Base-by-base conservation (phyloP, 53 echinoderm and acorn worm genomes). In the Pentamera pediparva region DNA sequence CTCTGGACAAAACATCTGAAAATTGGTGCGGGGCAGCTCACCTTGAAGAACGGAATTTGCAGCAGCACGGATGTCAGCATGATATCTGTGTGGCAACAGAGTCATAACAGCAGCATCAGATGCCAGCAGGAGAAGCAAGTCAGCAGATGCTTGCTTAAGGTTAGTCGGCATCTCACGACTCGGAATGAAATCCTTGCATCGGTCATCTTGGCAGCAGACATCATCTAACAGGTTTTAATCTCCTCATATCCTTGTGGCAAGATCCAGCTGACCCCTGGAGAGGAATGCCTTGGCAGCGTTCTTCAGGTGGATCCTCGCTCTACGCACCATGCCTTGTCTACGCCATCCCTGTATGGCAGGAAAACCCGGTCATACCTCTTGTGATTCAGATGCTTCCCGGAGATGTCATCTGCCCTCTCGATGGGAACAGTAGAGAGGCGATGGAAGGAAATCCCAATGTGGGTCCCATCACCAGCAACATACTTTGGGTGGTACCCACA, bases 401-500 rank as follows among this genome's bases (percentile, higher is more conserved):
- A 35, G 35, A n/a, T 38, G 24, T n/a, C 8, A 62, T 35, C 62
- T 32, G 62, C 62, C n/a, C n/a, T 35, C 62, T 62, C 62, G 8
- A 62, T 33, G 15, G 35, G 62, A 19, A 21, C 35, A 15, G 37
- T 35, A 4, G 62, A 62, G 15, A 62, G 15, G 15, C 62, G 38
- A 13, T 38, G 62, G 36, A 62, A 37, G 20, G 62, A 13, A n/a
- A 62, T 37, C 18, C 36, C 62, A 35, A 62, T 62, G 33, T 62
- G 62, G 62, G 62, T 60, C 4, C 62, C 62, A 35, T 62, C 36
- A 4, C 35, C 36, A 34, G 62, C 36, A 62, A 62, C 17, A 62
- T 62, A 62, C 17, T 62, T 62, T 36, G 62, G 62, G 36, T 12
- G 35, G 62, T 62, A 62, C 36, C 62, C 62, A 62, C 62, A 62